phyloP scores from a whole-genome alignment of 1,140 invertebrate genomes.

The Prorops nasuta region DNA sequence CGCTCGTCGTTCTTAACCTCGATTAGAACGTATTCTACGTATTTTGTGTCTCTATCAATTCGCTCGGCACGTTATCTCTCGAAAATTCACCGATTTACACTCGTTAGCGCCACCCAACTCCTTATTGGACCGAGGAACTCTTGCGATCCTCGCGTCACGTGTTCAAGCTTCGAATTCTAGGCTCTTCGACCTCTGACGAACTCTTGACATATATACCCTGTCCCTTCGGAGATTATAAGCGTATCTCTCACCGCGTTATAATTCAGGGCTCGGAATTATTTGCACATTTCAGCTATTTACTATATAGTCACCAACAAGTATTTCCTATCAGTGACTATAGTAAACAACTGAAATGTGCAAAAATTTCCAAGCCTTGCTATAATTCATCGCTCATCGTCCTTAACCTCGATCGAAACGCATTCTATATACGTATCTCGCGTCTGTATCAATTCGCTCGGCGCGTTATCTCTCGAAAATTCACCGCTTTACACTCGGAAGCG shows the following conservation, averaged over 20 bases:
- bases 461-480: constrained; percentile 3
- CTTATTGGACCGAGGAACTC: constrained; percentile 26
- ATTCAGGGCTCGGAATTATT: constrained; percentile 33
- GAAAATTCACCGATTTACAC: constrained; percentile 25
- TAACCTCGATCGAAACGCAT: too few relatives aligned
- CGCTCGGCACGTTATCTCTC: constrained; percentile 10
- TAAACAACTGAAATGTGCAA: too few relatives aligned
- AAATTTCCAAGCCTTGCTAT: constrained; percentile 9
- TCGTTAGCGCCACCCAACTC: constrained; percentile 47
- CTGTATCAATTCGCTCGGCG: constrained; percentile 30
- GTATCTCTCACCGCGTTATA: constrained; percentile 34
- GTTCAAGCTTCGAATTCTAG: constrained; percentile 26
- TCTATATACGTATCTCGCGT: constrained; percentile 17
- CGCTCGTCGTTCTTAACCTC: too few relatives aligned
- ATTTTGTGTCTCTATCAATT: constrained; percentile 27
- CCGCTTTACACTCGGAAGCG: constrained; percentile 44
- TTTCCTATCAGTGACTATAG: too few relatives aligned
- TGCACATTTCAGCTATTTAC: too few relatives aligned
- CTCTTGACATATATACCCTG: constrained; percentile 8
- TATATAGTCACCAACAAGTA: too few relatives aligned
- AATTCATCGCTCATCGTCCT: constrained; percentile 21
- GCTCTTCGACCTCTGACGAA: constrained; percentile 13
- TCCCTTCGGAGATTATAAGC: constrained; percentile 27
- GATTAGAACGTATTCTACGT: too few relatives aligned
- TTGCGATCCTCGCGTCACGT: constrained; percentile 35